These are phyloP conservation scores for Metallyticus violacea DNA, from an alignment of 2,888 invertebrate species.

Conservation along the genomic window DNA sequence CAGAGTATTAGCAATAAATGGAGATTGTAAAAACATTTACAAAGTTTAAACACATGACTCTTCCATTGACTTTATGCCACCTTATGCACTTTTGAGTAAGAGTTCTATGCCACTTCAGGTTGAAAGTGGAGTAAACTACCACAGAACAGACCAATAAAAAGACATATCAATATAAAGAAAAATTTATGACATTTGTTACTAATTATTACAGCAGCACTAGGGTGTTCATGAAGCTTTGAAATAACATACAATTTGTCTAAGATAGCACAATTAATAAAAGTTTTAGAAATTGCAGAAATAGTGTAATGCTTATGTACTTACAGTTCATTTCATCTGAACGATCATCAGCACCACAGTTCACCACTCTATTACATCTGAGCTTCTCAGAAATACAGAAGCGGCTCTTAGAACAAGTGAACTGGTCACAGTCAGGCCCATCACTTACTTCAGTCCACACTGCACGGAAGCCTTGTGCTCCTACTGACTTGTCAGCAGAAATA, in stretches of 20 bases:
- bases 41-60: too few relatives aligned
- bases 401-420: conserved; percentile 68
- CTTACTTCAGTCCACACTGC: conserved; percentile 92
- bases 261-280: not conserved
- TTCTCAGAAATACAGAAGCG: conserved; percentile 77
- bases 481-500: conserved; percentile 91
- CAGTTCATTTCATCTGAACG: conserved; percentile 75
- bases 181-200: not conserved
- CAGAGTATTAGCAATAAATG: too few relatives aligned
- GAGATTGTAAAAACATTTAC: too few relatives aligned
- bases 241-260: not conserved
- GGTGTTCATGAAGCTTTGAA: not conserved
- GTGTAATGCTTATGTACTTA: conserved; percentile 53
- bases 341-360: conserved; percentile 82
- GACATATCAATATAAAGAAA: not conserved
- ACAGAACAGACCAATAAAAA: too few relatives aligned
- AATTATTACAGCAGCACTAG: not conserved
- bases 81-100: too few relatives aligned
- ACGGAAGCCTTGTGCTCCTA: conserved; percentile 90
- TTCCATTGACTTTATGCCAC: too few relatives aligned
- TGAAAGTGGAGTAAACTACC: too few relatives aligned
- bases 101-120: too few relatives aligned
- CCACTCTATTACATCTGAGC: conserved; percentile 72
- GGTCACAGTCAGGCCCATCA: conserved; percentile 58
- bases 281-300: not conserved